These are phyloP conservation scores for Lochmaea capreae DNA, from an alignment of 2,888 invertebrate genomes.

Conservation along the genomic window DNA sequence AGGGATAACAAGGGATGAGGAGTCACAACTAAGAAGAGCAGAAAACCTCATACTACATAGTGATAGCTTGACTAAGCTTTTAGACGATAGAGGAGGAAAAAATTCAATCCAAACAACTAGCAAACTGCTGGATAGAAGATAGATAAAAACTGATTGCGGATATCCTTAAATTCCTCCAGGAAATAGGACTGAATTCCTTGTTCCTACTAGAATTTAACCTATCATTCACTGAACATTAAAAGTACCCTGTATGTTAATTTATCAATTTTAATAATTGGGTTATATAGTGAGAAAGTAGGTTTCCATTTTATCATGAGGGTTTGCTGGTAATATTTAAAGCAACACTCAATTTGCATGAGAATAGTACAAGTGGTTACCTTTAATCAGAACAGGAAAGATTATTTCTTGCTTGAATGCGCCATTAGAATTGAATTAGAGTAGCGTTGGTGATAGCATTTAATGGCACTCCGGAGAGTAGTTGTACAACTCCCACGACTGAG, in stretches of 20 bases:
- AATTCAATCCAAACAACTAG: too few relatives aligned
- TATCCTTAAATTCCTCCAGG: too few relatives aligned
- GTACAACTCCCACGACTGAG: constrained; percentile 4
- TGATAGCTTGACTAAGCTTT: too few relatives aligned
- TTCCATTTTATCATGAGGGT: background rate
- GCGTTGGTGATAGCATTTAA: constrained; percentile 5
- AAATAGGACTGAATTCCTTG: too few relatives aligned
- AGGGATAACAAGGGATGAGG: too few relatives aligned
- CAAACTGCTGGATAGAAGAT: too few relatives aligned
- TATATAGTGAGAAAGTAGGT: background rate
- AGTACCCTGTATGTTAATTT: background rate
- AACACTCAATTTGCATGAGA: constrained; percentile 4
- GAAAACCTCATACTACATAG: too few relatives aligned
- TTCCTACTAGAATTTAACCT: too few relatives aligned
- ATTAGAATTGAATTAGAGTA: constrained; percentile 15
- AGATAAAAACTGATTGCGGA: too few relatives aligned
- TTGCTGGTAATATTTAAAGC: background rate
- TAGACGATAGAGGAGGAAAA: too few relatives aligned
- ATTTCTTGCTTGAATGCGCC: constrained; percentile 1
- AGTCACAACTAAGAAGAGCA: too few relatives aligned
- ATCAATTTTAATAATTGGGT: background rate
- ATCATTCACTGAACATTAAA: too few relatives aligned
- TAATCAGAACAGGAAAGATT: background rate
- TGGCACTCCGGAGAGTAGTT: constrained; percentile 1
- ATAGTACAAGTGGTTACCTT: constrained; percentile 3